Percentiles rank a stretch among this genome's conserved stretches.
Conservation (phyloP, 2,888 invertebrate genomes). For the Diabrotica balteata region DNA sequence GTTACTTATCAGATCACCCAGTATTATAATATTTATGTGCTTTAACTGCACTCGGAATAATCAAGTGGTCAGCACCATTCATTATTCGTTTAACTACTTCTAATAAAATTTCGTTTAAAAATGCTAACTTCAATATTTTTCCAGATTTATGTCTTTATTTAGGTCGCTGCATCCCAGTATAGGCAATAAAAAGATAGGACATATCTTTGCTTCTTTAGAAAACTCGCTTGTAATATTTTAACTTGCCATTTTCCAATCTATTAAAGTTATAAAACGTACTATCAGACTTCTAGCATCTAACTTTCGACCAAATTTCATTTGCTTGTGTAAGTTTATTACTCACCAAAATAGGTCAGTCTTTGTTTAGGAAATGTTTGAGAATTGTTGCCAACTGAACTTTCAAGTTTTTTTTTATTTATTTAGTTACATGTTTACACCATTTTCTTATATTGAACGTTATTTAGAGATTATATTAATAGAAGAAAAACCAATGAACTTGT, state of each 20-base stretch:
- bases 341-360: not conserved
- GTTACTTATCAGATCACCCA: not conserved
- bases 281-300: conserved; percentile 10
- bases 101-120: not conserved
- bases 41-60: no score
- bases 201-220: conserved; percentile 3
- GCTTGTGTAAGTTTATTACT: conserved; percentile 8
- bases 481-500: no score
- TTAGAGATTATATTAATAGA: no score
- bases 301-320: conserved; percentile 1
- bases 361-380: no score
- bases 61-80: no score
- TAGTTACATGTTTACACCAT: no score
- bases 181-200: conserved; percentile 3
- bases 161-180: not conserved
- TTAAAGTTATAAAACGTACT: conserved; percentile 9
- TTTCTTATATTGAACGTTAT: no score
- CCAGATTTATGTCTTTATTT: not conserved
- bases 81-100: no score
- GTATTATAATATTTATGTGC: no score
- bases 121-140: not conserved
- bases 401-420: no score
- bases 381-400: no score
- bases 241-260: conserved; percentile 16
- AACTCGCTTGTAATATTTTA: conserved; percentile 14